Percentiles rank a stretch among this genome's conserved stretches.
Conservation (phyloP, 2,888 invertebrate genomes). For the Octodonta nipae region DNA sequence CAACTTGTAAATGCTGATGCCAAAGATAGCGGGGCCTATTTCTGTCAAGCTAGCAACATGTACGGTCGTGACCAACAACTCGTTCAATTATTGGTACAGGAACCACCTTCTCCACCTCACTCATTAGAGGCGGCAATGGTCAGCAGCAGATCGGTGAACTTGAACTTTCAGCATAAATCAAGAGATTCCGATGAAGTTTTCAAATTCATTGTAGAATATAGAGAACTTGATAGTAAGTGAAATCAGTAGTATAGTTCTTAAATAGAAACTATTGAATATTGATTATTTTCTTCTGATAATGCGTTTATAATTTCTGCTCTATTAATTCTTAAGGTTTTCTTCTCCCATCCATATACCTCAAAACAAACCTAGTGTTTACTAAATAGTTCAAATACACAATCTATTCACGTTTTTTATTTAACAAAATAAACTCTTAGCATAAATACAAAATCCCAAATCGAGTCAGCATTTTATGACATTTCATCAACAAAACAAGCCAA, state of each 20-base stretch:
- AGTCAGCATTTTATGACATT: no score
- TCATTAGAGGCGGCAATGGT: conserved; percentile 49
- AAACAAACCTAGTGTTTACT: no score
- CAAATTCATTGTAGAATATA: conserved; percentile 56
- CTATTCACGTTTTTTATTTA: no score
- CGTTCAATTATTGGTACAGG: conserved; percentile 60
- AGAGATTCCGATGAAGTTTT: conserved; percentile 57
- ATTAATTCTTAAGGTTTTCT: no score
- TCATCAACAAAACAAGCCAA: no score
- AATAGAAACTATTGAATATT: not conserved
- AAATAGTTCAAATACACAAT: no score
- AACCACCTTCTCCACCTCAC: conserved; percentile 37
- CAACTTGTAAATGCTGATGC: conserved; percentile 56
- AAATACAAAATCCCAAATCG: no score
- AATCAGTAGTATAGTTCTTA: no score
- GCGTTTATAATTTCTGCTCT: no score
- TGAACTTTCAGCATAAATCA: conserved; percentile 62
- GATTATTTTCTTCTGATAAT: not conserved
- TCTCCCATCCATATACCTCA: no score
- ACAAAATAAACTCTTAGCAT: no score
- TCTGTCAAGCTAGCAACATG: conserved; percentile 64
- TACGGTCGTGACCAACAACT: conserved; percentile 59
- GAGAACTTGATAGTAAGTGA: conserved; percentile 46
- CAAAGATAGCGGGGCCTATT: conserved; percentile 61
- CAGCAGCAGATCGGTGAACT: conserved; percentile 55